A percentile compares a stretch with the other conserved stretches of the same genome.
Conservation (phyloP, 2,888 invertebrate species). For the Hypomecis atomaria region DNA sequence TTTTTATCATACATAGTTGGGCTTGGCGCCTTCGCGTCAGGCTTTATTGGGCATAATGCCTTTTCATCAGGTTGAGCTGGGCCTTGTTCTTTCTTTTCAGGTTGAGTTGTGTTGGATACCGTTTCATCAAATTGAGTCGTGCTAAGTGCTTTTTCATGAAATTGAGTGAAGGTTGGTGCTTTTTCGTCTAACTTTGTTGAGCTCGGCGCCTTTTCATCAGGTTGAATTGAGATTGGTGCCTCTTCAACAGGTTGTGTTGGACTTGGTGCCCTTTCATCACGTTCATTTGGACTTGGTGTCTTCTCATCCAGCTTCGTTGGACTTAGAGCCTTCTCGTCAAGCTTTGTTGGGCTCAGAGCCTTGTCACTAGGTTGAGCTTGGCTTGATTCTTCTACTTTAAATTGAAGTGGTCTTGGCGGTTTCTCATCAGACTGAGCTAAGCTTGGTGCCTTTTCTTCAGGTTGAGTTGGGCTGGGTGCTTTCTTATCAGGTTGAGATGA, state of each 20-base stretch:
- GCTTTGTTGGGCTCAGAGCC: not conserved
- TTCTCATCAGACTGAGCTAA: not conserved
- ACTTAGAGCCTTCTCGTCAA: slow-evolving; percentile 4
- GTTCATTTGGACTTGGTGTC: not conserved
- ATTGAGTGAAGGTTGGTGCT: not conserved
- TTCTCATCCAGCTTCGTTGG: not conserved
- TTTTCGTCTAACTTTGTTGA: not conserved
- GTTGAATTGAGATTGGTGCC: slow-evolving; percentile 4
- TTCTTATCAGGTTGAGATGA: not conserved
- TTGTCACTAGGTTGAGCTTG: too few relatives aligned
- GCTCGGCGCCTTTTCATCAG: slow-evolving; percentile 28
- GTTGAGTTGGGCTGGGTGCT: not conserved
- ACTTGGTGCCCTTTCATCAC: not conserved
- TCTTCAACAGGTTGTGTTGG: not conserved
- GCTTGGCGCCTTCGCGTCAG: not conserved
- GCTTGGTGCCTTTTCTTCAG: not conserved
- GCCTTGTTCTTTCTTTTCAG: slow-evolving; percentile 13
- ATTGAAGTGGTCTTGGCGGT: slow-evolving; percentile 5
- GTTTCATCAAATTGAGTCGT: too few relatives aligned
- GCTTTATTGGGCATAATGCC: not conserved
- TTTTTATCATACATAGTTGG: too few relatives aligned
- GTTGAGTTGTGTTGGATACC: slow-evolving; percentile 3
- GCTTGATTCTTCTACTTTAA: not conserved
- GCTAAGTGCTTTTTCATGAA: not conserved
- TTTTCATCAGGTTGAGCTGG: slow-evolving; percentile 14